phyloP scores from a whole-genome alignment of 92 coral and sea anemone genomes.

The Palythoa caribaeorum region DNA sequence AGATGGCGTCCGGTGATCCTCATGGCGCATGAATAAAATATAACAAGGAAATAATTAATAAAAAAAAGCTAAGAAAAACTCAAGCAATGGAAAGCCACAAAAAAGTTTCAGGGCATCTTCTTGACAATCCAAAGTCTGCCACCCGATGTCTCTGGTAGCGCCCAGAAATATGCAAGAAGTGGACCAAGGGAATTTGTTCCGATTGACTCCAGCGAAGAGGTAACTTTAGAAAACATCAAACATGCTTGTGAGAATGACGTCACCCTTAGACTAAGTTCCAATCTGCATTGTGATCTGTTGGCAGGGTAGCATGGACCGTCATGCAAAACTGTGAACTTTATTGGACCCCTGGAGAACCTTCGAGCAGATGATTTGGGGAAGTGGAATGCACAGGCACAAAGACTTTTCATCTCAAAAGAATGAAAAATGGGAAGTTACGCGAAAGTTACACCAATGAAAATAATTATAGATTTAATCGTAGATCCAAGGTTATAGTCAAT shows the following conservation, averaged over 20 bases:
- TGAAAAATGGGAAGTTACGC: no score
- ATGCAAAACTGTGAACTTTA: constrained; percentile 6
- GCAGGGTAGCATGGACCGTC: constrained; percentile 6
- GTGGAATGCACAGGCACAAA: no score
- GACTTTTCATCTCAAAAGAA: no score
- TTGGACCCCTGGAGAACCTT: no score
- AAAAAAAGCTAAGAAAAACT: neutral
- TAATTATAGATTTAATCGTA: no score
- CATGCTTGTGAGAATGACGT: neutral
- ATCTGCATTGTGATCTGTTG: neutral
- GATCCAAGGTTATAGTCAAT: no score
- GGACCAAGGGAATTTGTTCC: constrained; percentile 21
- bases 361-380: no score
- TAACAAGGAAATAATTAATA: neutral
- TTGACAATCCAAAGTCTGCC: constrained; percentile 19
- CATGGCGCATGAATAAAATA: neutral
- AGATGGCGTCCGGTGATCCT: neutral
- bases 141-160: constrained; percentile 10
- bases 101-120: neutral
- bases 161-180: constrained; percentile 23
- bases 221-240: constrained; percentile 4
- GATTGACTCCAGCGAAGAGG: neutral
- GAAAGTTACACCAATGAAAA: no score
- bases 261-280: constrained; percentile 5
- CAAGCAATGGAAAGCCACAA: constrained; percentile 7